phyloP scores from a whole-genome alignment of 2,797 vertebrate species.

The Oreochromis grahami region DNA sequence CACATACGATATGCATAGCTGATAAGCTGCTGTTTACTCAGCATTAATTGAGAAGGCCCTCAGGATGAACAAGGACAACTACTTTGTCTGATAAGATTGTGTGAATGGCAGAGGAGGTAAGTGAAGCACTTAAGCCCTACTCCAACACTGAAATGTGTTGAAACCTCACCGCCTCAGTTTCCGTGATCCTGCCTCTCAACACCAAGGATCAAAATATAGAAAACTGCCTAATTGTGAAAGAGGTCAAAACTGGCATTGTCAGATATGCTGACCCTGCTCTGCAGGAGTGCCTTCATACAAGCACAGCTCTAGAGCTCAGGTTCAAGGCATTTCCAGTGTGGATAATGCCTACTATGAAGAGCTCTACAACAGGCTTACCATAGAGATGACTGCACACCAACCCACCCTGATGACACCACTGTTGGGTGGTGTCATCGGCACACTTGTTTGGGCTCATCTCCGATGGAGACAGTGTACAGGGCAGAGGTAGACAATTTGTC shows the following conservation, averaged over 20 bases:
- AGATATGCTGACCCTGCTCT: not conserved
- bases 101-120: not conserved
- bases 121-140: not conserved
- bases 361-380: not conserved
- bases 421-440: not conserved
- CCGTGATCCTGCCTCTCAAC: not conserved
- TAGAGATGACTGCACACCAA: not conserved
- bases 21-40: not conserved
- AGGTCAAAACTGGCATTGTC: not conserved
- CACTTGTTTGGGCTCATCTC: not conserved
- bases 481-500: accelerated
- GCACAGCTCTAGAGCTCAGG: not conserved
- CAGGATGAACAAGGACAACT: not conserved
- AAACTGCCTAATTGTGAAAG: not conserved
- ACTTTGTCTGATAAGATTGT: not conserved
- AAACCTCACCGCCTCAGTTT: not conserved
- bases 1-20: not conserved
- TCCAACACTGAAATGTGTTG: not conserved
- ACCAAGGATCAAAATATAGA: not conserved
- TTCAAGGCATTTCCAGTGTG: not conserved
- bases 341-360: not conserved
- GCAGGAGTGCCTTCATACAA: not conserved
- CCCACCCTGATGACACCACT: not conserved
- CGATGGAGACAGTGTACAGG: not conserved
- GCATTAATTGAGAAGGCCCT: not conserved